Conservation (phyloP, 2,797 vertebrate genomes). For the Otus scops region DNA sequence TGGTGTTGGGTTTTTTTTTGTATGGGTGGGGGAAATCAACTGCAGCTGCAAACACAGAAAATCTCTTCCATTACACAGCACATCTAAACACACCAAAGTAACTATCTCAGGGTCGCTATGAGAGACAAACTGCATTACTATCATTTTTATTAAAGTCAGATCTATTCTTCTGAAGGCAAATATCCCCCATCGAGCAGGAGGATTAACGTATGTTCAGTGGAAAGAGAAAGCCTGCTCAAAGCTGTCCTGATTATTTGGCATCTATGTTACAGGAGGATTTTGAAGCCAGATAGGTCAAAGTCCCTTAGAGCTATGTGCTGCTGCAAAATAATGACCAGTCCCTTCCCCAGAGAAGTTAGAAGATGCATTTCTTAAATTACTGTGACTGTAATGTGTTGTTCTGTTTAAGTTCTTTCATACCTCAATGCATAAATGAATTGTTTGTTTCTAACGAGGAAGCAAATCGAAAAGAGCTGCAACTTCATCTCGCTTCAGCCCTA, state of each 20-base stretch:
- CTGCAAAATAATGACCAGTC: neutral
- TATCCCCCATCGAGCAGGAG: neutral
- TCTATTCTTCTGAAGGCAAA: neutral
- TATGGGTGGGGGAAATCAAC: neutral
- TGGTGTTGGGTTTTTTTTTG: neutral
- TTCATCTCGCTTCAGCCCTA: neutral
- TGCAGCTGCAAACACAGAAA: neutral
- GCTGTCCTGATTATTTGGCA: neutral
- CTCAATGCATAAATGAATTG: neutral
- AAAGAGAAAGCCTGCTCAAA: neutral
- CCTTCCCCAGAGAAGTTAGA: neutral
- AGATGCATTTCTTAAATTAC: neutral
- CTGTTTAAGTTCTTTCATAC: neutral
- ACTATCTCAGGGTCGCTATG: neutral
- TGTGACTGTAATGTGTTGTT: neutral
- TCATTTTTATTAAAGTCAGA: neutral
- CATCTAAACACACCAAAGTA: neutral
- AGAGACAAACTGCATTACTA: neutral
- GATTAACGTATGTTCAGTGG: neutral
- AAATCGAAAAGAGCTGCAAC: neutral
- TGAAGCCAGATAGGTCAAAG: neutral
- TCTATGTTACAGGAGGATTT: neutral
- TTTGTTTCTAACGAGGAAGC: neutral
- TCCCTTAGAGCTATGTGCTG: neutral
- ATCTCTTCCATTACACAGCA: neutral